Evolutionary conservation across 23 tunicate genomes (phyloP), one percentile per base, ranked within the genome.

Genomic region (Ascidia mentula): DNA sequence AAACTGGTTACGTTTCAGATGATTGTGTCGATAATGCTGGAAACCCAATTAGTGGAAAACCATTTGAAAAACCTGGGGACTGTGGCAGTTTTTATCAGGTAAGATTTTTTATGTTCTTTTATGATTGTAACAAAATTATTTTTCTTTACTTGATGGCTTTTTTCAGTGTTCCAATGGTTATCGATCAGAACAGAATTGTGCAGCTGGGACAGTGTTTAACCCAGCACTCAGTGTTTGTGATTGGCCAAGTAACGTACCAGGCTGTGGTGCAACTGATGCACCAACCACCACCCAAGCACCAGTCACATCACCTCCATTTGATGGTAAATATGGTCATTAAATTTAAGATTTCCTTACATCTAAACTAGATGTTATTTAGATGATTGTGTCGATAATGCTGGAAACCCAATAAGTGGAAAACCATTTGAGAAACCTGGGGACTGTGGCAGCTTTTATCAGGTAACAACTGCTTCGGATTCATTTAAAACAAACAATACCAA

Each of bases 61-160:
- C 89, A 42, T 78, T 85, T 40, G 72, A 72, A 40, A 78, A 78
- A 0, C 89, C 89, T 6, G 83, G 60, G 0, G 83, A 85, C 45
- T 85, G 89, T 78, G 69, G 33, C 33, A 32, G 28, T 13, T 85
- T 85, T 45, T 78, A 77, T 36, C 88, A 84, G 45, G 86, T 82
- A 73, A 40, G 72, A 40, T 37, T n/a, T n/a, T n/a, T n/a, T n/a
- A n/a, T n/a, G n/a, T n/a, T n/a, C n/a, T n/a, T n/a, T n/a, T n/a
- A n/a, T n/a, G n/a, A n/a, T n/a, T n/a, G n/a, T n/a, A n/a, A n/a
- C n/a, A n/a, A n/a, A n/a, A n/a, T n/a, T n/a, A n/a, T n/a, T n/a
- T n/a, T n/a, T n/a, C n/a, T n/a, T n/a, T n/a, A n/a, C n/a, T n/a
- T 9, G 1, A 53, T 53, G 7, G 7, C 7, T 9, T 53, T 6